phyloP scores from a whole-genome alignment of 1,140 invertebrate genomes.

The Neodiprion virginianus region DNA sequence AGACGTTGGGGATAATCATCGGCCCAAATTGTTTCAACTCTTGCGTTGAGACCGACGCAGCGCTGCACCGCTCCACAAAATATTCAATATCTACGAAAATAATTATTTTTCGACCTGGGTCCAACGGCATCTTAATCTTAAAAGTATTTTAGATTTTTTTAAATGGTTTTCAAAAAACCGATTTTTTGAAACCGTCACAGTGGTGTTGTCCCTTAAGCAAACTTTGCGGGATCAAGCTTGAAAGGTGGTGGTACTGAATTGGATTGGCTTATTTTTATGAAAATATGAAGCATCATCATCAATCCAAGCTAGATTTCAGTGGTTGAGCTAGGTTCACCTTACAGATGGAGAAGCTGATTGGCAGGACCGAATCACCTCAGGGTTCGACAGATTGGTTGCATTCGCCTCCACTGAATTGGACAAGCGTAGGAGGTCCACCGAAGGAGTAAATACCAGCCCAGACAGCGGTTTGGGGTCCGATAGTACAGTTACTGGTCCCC shows the following conservation, averaged over 20 bases:
- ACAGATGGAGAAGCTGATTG: constrained; percentile 73
- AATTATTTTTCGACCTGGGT: too few relatives aligned
- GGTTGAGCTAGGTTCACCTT: constrained; percentile 46
- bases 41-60: too few relatives aligned
- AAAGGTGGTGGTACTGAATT: constrained; percentile 3
- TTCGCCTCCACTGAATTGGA: constrained; percentile 86
- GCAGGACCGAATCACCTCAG: constrained; percentile 85
- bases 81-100: too few relatives aligned
- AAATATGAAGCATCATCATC: constrained; percentile 39
- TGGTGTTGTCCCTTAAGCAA: too few relatives aligned
- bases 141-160: too few relatives aligned
- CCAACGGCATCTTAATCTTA: too few relatives aligned
- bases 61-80: too few relatives aligned
- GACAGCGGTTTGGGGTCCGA: constrained; percentile 80
- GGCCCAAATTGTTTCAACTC: too few relatives aligned
- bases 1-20: too few relatives aligned
- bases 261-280: constrained; percentile 61
- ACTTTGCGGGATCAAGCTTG: neutral
- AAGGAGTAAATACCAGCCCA: constrained; percentile 78
- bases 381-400: constrained; percentile 86
- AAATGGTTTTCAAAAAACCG: too few relatives aligned
- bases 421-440: constrained; percentile 78
- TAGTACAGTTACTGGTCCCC: constrained; percentile 63
- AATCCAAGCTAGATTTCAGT: constrained; percentile 5
- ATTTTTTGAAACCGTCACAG: too few relatives aligned